Evolutionary conservation across 2,797 vertebrate genomes (phyloP).

Genomic region (Sebastes minor): DNA sequence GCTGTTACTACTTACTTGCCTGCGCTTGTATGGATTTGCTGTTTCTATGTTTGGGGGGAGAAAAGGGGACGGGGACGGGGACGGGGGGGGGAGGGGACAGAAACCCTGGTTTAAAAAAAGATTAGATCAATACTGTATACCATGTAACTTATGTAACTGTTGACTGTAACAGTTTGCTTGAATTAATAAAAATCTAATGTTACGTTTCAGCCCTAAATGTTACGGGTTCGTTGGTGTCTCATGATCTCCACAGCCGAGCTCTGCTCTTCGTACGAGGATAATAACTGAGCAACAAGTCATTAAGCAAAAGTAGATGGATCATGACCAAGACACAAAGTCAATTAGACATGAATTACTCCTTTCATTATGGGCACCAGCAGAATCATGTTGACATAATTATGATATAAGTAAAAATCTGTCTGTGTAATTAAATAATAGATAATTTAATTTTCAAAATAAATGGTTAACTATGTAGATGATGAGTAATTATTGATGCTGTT

Average conservation of each 20-base stretch:
- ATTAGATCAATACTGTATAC: slow-evolving; percentile 87
- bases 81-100: not conserved
- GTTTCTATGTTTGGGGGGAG: slow-evolving; percentile 85
- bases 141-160: slow-evolving; percentile 98
- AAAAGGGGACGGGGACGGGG: not conserved
- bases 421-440: not conserved
- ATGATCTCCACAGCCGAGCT: not conserved
- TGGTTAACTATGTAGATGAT: not conserved
- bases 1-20: slow-evolving; percentile 98
- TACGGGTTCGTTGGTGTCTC: not conserved
- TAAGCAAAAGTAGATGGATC: not conserved
- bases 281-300: too few relatives aligned
- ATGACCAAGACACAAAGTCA: not conserved
- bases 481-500: not conserved
- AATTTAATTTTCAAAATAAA: not conserved
- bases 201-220: slow-evolving; percentile 70
- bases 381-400: not conserved
- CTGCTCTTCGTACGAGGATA: not conserved
- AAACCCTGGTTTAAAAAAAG: slow-evolving; percentile 65
- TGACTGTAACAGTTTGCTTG: slow-evolving; percentile 94
- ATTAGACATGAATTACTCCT: not conserved
- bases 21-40: slow-evolving; percentile 92
- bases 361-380: not conserved
- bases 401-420: not conserved
- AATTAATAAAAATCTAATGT: slow-evolving; percentile 95